A percentile compares a stretch with the other conserved stretches of the same genome.
Evolutionary conservation across 2,113 vertebrate species (phyloP).

Genomic region (Carassius auratus): DNA sequence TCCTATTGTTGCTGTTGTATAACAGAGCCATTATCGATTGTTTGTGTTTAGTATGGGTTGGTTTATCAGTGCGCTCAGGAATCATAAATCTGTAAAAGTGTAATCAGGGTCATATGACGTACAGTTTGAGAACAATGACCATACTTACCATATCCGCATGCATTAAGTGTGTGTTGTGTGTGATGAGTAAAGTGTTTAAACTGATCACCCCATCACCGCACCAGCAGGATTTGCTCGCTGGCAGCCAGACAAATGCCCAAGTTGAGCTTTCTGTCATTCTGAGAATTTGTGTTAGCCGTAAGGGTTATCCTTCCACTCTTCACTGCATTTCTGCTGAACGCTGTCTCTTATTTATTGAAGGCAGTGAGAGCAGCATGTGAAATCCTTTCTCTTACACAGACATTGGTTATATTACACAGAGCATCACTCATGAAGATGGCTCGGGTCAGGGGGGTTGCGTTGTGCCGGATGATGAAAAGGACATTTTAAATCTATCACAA

Average conservation of each 20-base stretch:
- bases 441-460: slow-evolving; percentile 4
- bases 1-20: slow-evolving; percentile 74
- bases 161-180: not conserved
- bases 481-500: slow-evolving; percentile 42
- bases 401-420: slow-evolving; percentile 37
- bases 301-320: slow-evolving; percentile 29
- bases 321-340: not conserved
- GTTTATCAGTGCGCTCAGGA: slow-evolving; percentile 25
- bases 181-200: slow-evolving; percentile 1
- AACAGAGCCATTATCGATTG: slow-evolving; percentile 77
- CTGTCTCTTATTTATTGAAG: slow-evolving; percentile 35
- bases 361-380: slow-evolving; percentile 22
- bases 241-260: slow-evolving; percentile 69
- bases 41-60: slow-evolving; percentile 71
- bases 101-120: not conserved
- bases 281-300: slow-evolving; percentile 71
- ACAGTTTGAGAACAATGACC: not conserved
- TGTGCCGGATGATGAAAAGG: slow-evolving; percentile 30
- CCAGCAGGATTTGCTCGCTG: slow-evolving; percentile 58
- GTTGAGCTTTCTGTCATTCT: slow-evolving; percentile 75
- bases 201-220: slow-evolving; percentile 36
- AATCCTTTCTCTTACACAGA: slow-evolving; percentile 27
- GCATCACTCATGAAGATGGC: slow-evolving; percentile 36
- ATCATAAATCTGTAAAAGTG: slow-evolving; percentile 14
- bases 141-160: not conserved